A percentile compares a stretch with the other conserved stretches of the same genome.
phyloP scores from a whole-genome alignment of 2,888 invertebrate species.

The Sthenelais limicola region DNA sequence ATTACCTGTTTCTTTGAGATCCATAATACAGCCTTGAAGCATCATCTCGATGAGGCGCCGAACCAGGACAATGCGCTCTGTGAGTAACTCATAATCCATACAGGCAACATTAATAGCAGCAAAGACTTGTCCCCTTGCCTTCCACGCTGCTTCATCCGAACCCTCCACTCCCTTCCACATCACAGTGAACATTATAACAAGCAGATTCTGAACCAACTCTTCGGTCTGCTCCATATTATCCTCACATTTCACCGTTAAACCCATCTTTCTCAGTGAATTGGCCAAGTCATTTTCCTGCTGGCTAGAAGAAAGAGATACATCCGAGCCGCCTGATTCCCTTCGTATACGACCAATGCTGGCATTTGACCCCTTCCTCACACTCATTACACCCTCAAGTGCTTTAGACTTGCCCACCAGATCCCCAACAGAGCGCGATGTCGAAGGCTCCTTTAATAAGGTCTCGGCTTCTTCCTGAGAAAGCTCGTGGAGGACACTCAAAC shows the following conservation, averaged over 20 bases:
- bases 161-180: slow-evolving; percentile 78
- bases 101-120: slow-evolving; percentile 77
- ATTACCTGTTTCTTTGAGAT: slow-evolving; percentile 75
- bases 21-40: slow-evolving; percentile 76
- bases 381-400: not conserved
- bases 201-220: slow-evolving; percentile 77
- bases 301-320: slow-evolving; percentile 23
- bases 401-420: slow-evolving; percentile 6
- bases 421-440: not conserved
- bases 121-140: slow-evolving; percentile 77
- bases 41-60: slow-evolving; percentile 77
- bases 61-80: slow-evolving; percentile 76
- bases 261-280: slow-evolving; percentile 6
- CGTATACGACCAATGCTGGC: not conserved
- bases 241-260: slow-evolving; percentile 7
- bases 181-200: slow-evolving; percentile 76
- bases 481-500: slow-evolving; percentile 18
- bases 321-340: slow-evolving; percentile 20
- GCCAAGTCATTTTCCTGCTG: slow-evolving; percentile 27
- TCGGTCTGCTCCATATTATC: slow-evolving; percentile 72
- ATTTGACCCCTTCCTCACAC: not conserved
- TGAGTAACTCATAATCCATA: slow-evolving; percentile 76
- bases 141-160: slow-evolving; percentile 76
- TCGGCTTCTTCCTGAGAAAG: slow-evolving; percentile 18
- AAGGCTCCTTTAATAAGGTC: slow-evolving; percentile 7